Conservation (phyloP, 2,797 vertebrate genomes). For the Lepilemur ruficaudatus region DNA sequence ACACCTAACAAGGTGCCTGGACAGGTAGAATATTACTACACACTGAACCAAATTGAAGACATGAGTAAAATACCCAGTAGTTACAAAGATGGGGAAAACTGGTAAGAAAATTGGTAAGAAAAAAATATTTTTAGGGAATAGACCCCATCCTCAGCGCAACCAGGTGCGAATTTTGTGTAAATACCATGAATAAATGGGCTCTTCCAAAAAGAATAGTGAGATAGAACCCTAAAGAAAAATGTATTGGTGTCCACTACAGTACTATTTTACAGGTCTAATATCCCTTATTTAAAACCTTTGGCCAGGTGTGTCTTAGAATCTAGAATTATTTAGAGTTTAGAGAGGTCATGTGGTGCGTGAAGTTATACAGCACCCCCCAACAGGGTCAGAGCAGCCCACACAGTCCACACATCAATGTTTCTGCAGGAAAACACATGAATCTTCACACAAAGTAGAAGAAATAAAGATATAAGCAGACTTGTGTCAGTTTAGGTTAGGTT, state of each 20-base stretch:
- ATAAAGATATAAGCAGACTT: not conserved
- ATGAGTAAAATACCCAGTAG: not conserved
- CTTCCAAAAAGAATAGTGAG: not conserved
- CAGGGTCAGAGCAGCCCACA: not conserved
- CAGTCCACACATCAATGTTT: not conserved
- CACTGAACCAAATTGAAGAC: not conserved
- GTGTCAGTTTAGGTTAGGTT: not conserved
- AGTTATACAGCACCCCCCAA: not conserved
- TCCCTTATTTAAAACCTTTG: slow-evolving; percentile 18
- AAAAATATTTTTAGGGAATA: not conserved
- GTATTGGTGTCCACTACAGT: not conserved
- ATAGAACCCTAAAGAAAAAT: not conserved
- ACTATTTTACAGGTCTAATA: not conserved
- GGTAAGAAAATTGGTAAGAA: not conserved
- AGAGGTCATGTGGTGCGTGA: not conserved
- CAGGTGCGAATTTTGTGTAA: not conserved
- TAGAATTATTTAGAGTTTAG: not conserved
- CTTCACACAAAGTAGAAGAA: not conserved
- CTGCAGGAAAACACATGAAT: not conserved
- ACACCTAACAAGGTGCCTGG: not conserved
- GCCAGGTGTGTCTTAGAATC: not conserved
- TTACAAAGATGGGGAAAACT: not conserved
- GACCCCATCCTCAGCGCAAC: not conserved
- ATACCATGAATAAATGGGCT: not conserved
- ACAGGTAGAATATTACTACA: not conserved